Evolutionary conservation across 1,140 invertebrate genomes (phyloP), one percentile per base, ranked within the genome.

Genomic region (Drosophila neocordata): DNA sequence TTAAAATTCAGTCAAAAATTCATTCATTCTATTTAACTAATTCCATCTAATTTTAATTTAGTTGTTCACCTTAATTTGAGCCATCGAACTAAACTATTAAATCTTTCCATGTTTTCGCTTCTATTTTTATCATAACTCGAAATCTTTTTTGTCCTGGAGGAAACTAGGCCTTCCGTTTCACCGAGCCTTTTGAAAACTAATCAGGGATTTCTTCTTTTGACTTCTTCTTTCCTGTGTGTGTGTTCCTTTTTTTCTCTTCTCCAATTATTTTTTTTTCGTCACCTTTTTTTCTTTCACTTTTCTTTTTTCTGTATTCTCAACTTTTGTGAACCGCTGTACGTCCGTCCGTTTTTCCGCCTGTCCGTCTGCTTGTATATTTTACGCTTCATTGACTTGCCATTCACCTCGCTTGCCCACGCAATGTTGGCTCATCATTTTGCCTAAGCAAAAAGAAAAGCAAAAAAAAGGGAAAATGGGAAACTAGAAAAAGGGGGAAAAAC

Each of bases 381-480:
- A 79, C 81, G 65, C 57, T 87, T 78, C 73, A 85, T 87, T 85
- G 69, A 87, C 62, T 82, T 62, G 73, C 48, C 73, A 66, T 81
- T 85, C 78, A 83, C 80, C 79, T 83, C 75, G 78, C 65, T 63
- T 56, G 62, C 67, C 55, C 63, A 60, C 60, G 70, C 69, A 70
- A 69, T 68, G 69, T 75, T 68, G 72, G 69, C 69, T 62, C 68
- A 71, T 75, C 64, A 75, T 72, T 72, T 58, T 27, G 52, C 8
- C 48, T 51, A 41, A 44, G 41, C 15, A 48, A 20, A 48, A 48
- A 48, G 20, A 48, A 48, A 18, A 8, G 7, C n/a, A 8, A 18
- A 8, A 9, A 6, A 18, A 18, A 15, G 13, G 41, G 15, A 44
- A 35, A 58, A 1, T 24, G 4, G 24, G 4, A 24, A 24, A 24